A percentile compares a stretch with the other conserved stretches of the same genome.
Conservation (phyloP, 2,113 vertebrate species). For the Esox niger region DNA sequence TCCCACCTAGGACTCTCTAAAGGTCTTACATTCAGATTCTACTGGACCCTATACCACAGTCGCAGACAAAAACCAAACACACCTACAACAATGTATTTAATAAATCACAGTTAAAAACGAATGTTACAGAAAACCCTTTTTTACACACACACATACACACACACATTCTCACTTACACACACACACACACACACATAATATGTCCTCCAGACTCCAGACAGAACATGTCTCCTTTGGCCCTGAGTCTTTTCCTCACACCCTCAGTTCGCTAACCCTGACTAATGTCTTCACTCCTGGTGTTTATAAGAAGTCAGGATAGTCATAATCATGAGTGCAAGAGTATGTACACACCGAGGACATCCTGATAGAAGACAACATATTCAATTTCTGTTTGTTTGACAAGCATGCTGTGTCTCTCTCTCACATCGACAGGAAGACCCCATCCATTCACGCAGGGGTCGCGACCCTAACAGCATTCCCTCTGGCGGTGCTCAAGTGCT, state of each 20-base stretch:
- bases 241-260: slow-evolving; percentile 76
- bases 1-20: no score
- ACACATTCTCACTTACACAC: slow-evolving; percentile 5
- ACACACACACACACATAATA: no score
- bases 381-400: slow-evolving; percentile 98
- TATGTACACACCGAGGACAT: slow-evolving; percentile 94
- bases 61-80: no score
- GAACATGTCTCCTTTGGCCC: slow-evolving; percentile 75
- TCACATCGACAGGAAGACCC: slow-evolving; percentile 86
- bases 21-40: no score
- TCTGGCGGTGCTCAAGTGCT: slow-evolving; percentile 84
- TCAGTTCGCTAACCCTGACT: slow-evolving; percentile 86
- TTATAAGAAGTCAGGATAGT: slow-evolving; percentile 90
- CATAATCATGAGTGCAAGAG: slow-evolving; percentile 87
- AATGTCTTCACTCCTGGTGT: slow-evolving; percentile 87
- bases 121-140: no score
- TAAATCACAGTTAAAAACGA: no score
- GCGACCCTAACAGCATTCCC: slow-evolving; percentile 84
- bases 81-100: no score
- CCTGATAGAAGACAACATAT: slow-evolving; percentile 88
- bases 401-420: slow-evolving; percentile 89
- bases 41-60: no score
- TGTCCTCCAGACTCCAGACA: slow-evolving; percentile 5
- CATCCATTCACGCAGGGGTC: slow-evolving; percentile 88
- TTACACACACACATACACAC: neutral